Percentiles rank a stretch among this genome's conserved stretches.
phyloP scores from a whole-genome alignment of 2,888 invertebrate species.

The Platerodrilus igneus region DNA sequence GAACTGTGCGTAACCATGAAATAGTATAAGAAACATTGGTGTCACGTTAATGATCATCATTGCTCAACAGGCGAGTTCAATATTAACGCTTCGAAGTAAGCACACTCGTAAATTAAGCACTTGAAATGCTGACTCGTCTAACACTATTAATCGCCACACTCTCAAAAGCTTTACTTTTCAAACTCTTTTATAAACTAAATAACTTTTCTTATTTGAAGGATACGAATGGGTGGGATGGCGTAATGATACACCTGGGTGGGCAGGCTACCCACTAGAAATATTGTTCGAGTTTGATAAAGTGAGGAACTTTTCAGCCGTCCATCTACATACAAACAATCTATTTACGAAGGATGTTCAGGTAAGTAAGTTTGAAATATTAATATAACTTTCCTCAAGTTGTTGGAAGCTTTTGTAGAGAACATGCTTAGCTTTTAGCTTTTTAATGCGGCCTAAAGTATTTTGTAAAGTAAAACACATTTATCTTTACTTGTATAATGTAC shows the following conservation, averaged over 20 bases:
- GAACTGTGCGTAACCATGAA: no score
- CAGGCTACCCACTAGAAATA: slow-evolving; percentile 65
- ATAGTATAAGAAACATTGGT: slow-evolving; percentile 21
- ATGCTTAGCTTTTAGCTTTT: no score
- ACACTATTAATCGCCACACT: slow-evolving; percentile 35
- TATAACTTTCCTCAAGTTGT: neutral
- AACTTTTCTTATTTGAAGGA: slow-evolving; percentile 48
- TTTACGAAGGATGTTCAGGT: slow-evolving; percentile 73
- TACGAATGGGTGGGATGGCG: slow-evolving; percentile 85
- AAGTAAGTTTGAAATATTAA: slow-evolving; percentile 28
- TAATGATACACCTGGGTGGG: slow-evolving; percentile 60
- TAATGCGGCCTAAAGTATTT: no score
- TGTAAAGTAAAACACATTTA: no score
- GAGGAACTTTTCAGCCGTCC: slow-evolving; percentile 70
- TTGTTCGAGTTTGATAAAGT: slow-evolving; percentile 74
- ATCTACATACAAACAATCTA: slow-evolving; percentile 72
- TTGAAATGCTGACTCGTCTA: slow-evolving; percentile 36
- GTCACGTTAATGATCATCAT: slow-evolving; percentile 24
- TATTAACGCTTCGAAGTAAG: slow-evolving; percentile 24
- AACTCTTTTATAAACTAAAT: slow-evolving; percentile 12
- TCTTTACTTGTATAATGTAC: no score
- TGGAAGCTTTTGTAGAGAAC: neutral
- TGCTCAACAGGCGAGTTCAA: slow-evolving; percentile 26
- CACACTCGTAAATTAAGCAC: slow-evolving; percentile 32
- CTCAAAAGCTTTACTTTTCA: slow-evolving; percentile 20